Evolutionary conservation across 2,797 vertebrate genomes (phyloP), one percentile per base, ranked within the genome.

Genomic region (Malurus splendens): DNA sequence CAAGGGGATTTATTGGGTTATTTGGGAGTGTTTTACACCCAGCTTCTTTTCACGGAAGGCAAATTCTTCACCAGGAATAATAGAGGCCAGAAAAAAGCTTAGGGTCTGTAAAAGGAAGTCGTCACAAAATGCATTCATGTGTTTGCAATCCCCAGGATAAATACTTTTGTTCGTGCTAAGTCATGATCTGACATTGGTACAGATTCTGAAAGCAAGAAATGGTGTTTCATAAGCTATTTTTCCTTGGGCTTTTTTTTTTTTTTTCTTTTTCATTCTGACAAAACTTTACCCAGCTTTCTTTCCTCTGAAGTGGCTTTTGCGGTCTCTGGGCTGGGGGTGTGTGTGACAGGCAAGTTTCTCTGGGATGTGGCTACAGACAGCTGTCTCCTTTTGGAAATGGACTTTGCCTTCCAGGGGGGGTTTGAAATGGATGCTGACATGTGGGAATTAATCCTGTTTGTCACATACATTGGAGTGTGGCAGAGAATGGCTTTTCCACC

Each of bases 371-470:
- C 82, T 78, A 41, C 76, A 82, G 93, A 87, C 91, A 95, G 82
- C 94, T 93, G 91, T 90, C 86, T 89, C 48, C 79, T 77, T 45
- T 59, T 67, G 91, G 62, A 89, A 93, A 91, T 59, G 59, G 68
- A 41, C 86, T 91, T 80, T 78, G 74, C 25, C 70, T 92, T 47
- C 16, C 20, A 80, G 75, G 48, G 32, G 72, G 12, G 2, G 14
- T 85, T 89, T 89, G 92, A 90, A 89, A 89, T 79, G 87, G 68
- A 71, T 90, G 82, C 51, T 5, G 73, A 81, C 86, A 19, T 41
- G 42, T 62, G 84, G 81, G 65, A 80, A 93, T 92, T 89, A 92
- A 91, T 92, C 66, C 92, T 70, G 70, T 93, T 92, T 93, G 94
- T 94, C 90, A 92, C 84, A 41, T 87, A 90, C 56, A 25, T 2